phyloP scores from a whole-genome alignment of 2,113 vertebrate species.

The Mesitornis unicolor region DNA sequence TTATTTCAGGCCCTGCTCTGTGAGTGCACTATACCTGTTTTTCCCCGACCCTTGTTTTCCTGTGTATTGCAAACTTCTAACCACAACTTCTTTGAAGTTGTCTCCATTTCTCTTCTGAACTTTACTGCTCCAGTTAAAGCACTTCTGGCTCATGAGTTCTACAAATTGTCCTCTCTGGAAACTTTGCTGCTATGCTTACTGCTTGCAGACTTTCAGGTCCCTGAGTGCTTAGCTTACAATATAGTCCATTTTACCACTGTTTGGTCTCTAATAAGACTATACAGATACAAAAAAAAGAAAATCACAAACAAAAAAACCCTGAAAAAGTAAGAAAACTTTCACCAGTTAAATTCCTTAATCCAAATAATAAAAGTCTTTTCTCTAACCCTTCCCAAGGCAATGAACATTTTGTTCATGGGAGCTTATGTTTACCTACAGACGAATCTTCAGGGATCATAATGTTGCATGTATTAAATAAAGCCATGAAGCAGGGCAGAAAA shows the following conservation, averaged over 20 bases:
- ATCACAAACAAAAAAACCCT: background rate
- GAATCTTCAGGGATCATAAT: background rate
- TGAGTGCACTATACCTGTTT: background rate
- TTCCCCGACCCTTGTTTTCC: background rate
- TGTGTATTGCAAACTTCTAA: background rate
- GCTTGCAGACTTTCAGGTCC: background rate
- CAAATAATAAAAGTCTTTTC: background rate
- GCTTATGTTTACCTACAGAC: background rate
- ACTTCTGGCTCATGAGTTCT: background rate
- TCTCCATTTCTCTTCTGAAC: background rate
- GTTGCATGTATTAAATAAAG: background rate
- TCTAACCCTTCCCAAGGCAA: background rate
- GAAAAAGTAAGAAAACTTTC: background rate
- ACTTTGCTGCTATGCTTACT: background rate
- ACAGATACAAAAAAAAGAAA: background rate
- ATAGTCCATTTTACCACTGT: background rate
- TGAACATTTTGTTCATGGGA: background rate
- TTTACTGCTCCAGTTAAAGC: background rate
- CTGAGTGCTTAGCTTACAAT: background rate
- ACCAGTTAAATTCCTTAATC: background rate
- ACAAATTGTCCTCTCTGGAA: background rate
- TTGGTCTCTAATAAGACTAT: background rate
- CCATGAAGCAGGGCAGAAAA: background rate
- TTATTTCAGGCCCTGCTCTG: background rate
- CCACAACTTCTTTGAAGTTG: background rate